Evolutionary conservation across 2,888 invertebrate species (phyloP).

Genomic region (Acrobasis repandana): DNA sequence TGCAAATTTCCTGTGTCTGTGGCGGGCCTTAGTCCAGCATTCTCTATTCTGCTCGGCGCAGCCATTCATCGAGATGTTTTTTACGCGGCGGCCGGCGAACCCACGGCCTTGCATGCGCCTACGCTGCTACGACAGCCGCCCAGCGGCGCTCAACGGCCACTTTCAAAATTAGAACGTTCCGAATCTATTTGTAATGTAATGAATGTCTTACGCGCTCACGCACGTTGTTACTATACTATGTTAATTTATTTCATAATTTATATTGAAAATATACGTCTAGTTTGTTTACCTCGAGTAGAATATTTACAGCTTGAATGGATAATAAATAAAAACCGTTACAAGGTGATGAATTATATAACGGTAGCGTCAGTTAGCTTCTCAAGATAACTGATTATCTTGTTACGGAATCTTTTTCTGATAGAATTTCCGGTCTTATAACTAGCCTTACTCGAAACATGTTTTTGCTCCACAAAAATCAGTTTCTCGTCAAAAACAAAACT

Average conservation of each 20-base stretch:
- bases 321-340: not conserved
- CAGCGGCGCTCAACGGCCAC: constrained; percentile 53
- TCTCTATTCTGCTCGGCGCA: constrained; percentile 30
- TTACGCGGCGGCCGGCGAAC: constrained; percentile 63
- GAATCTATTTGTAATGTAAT: constrained; percentile 34
- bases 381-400: not conserved
- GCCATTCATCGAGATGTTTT: constrained; percentile 76
- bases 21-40: not conserved
- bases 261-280: not conserved
- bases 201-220: constrained; percentile 21
- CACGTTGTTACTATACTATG: not conserved
- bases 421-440: not conserved
- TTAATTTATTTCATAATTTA: not conserved
- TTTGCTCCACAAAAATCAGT: not conserved
- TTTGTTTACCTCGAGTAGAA: not conserved
- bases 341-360: not conserved
- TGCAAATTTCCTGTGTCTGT: too few relatives aligned
- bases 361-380: not conserved
- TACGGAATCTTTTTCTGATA: not conserved
- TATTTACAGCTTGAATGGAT: not conserved
- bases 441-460: not conserved
- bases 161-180: constrained; percentile 61
- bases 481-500: constrained; percentile 37
- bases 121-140: constrained; percentile 40
- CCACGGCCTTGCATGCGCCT: constrained; percentile 73